These are phyloP conservation scores for Nyctereutes procyonoides DNA, from an alignment of 2,113 vertebrate genomes.

Conservation along the genomic window DNA sequence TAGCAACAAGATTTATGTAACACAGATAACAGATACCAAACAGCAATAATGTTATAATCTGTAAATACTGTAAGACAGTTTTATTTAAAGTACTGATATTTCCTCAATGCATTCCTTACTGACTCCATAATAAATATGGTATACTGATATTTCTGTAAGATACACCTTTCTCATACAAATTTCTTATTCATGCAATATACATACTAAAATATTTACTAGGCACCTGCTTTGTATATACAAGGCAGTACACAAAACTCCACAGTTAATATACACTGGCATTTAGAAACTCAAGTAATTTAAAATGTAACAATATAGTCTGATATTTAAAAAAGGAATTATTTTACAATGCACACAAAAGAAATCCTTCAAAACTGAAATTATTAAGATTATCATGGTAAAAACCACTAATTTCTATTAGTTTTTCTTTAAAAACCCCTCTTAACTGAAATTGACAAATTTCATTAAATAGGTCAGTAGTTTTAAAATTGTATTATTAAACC, in stretches of 20 bases:
- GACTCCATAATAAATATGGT: neutral
- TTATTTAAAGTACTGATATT: neutral
- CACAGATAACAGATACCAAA: neutral
- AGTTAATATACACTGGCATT: neutral
- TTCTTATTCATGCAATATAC: neutral
- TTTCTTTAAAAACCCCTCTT: neutral
- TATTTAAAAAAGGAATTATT: conserved; percentile 22
- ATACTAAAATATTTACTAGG: neutral
- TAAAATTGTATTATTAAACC: neutral
- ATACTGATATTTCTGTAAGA: neutral
- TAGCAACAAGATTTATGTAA: conserved; percentile 42
- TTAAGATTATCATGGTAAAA: conserved; percentile 43
- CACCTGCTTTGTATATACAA: neutral
- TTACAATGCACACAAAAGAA: neutral
- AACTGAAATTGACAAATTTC: conserved; percentile 37
- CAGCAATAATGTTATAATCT: conserved; percentile 2
- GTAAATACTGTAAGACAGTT: conserved; percentile 16
- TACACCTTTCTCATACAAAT: neutral
- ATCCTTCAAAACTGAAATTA: neutral
- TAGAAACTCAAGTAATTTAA: conserved; percentile 42
- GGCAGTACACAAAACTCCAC: neutral
- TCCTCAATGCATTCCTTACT: neutral
- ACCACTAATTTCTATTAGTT: neutral
- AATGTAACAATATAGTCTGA: neutral
- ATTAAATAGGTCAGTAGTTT: neutral